Percentiles rank a stretch among this genome's conserved stretches.
Evolutionary conservation across 2,797 vertebrate species (phyloP).

Genomic region (Rachycentron canadum): DNA sequence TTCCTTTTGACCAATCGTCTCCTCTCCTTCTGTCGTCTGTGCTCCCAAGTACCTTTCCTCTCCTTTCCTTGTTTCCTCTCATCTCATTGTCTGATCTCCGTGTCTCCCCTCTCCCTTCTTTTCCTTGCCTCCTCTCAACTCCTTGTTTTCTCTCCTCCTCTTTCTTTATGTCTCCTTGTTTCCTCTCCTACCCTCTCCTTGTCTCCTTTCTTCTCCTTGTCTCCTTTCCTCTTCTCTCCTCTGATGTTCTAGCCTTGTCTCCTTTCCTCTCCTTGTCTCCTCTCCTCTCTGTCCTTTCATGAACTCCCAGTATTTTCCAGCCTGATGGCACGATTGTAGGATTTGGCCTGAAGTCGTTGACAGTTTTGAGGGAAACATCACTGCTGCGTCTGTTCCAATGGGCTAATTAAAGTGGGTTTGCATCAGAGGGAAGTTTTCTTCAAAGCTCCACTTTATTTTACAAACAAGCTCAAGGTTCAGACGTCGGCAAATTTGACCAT

Average conservation of each 20-base stretch:
- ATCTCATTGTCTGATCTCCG: background rate
- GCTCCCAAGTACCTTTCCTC: background rate
- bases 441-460: background rate
- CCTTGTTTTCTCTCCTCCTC: background rate
- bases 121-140: background rate
- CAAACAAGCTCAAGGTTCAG: slow-evolving; percentile 2
- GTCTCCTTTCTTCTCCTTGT: background rate
- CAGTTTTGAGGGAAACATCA: slow-evolving; percentile 37
- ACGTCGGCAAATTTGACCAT: background rate
- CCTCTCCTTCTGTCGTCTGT: background rate
- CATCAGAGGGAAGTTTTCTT: slow-evolving; percentile 23
- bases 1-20: background rate
- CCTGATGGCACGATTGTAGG: background rate
- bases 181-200: background rate
- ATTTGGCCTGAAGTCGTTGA: slow-evolving; percentile 19
- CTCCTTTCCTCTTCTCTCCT: background rate
- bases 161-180: background rate
- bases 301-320: background rate
- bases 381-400: background rate
- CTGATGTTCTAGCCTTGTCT: background rate
- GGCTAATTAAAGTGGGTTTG: slow-evolving; percentile 6
- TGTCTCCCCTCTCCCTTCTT: background rate
- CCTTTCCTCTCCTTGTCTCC: background rate
- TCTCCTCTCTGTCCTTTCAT: background rate
- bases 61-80: background rate